Evolutionary conservation across 2,797 vertebrate species (phyloP).

Genomic region (Siniperca scherzeri): DNA sequence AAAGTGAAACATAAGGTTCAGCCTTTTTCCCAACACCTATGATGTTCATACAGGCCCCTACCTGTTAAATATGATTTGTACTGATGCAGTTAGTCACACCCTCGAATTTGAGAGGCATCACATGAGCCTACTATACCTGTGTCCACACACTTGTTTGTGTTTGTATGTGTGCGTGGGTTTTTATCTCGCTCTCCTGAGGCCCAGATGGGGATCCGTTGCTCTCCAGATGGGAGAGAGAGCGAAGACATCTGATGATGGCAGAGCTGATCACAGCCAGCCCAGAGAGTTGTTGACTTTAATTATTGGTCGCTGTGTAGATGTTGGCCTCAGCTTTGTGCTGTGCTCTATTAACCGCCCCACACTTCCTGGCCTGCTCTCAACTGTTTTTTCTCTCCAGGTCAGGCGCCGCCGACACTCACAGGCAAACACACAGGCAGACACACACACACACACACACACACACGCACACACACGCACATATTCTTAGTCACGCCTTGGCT

Average conservation of each 20-base stretch:
- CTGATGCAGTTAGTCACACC: neutral
- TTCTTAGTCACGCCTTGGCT: constrained; percentile 67
- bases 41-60: neutral
- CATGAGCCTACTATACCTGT: neutral
- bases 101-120: neutral
- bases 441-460: constrained; percentile 24
- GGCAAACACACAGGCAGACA: constrained; percentile 32
- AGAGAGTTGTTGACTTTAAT: constrained; percentile 78
- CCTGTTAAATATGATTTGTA: neutral
- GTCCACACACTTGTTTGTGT: constrained; percentile 6
- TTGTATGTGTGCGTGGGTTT: constrained; percentile 4
- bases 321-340: constrained; percentile 58
- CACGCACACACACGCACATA: constrained; percentile 30
- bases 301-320: constrained; percentile 72
- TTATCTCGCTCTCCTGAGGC: constrained; percentile 6
- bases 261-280: constrained; percentile 56
- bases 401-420: constrained; percentile 33
- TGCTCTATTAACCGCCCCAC: constrained; percentile 60
- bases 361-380: constrained; percentile 66
- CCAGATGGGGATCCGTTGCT: constrained; percentile 49
- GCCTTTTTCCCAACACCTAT: neutral
- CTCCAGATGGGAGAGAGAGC: constrained; percentile 53
- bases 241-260: constrained; percentile 48
- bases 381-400: constrained; percentile 71
- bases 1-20: neutral